Percentiles rank a stretch among this genome's conserved stretches.
Evolutionary conservation across 1,140 invertebrate genomes (phyloP).

Genomic region (Drosophila kohkoa): DNA sequence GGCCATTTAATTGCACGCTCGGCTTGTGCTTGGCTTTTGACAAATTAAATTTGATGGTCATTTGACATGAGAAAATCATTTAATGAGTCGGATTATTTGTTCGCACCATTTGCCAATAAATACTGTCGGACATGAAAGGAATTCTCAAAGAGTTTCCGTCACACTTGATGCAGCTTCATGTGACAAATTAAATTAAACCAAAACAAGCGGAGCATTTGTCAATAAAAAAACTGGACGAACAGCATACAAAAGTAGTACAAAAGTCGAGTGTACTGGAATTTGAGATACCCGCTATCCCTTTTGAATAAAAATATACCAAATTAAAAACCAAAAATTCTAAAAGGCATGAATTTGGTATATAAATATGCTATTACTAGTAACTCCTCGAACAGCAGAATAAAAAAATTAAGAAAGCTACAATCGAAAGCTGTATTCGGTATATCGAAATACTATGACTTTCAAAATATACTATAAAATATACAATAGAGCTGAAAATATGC

Average conservation of each 20-base stretch:
- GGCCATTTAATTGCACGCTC: conserved; percentile 50
- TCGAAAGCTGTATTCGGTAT: too few relatives aligned
- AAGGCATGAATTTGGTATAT: too few relatives aligned
- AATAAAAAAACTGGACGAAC: conserved; percentile 14
- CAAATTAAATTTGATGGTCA: conserved; percentile 65
- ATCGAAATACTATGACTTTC: too few relatives aligned
- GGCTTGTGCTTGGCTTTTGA: conserved; percentile 18
- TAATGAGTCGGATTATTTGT: conserved; percentile 50
- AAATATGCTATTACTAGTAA: too few relatives aligned
- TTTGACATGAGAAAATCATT: conserved; percentile 59
- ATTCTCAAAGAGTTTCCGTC: conserved; percentile 7
- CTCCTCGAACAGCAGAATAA: too few relatives aligned
- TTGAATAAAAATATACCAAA: too few relatives aligned
- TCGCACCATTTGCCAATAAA: conserved; percentile 25
- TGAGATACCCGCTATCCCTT: too few relatives aligned
- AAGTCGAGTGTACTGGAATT: too few relatives aligned
- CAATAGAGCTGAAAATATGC: too few relatives aligned
- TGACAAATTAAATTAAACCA: conserved; percentile 47
- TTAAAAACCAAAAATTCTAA: too few relatives aligned
- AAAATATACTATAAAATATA: too few relatives aligned
- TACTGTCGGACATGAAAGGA: background rate
- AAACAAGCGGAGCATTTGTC: conserved; percentile 12
- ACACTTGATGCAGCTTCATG: conserved; percentile 19
- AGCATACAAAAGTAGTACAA: background rate
- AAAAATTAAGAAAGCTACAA: too few relatives aligned